Percentiles rank a stretch among this genome's conserved stretches.
phyloP scores from a whole-genome alignment of 2,888 invertebrate genomes.

The Habroteleia sp. region DNA sequence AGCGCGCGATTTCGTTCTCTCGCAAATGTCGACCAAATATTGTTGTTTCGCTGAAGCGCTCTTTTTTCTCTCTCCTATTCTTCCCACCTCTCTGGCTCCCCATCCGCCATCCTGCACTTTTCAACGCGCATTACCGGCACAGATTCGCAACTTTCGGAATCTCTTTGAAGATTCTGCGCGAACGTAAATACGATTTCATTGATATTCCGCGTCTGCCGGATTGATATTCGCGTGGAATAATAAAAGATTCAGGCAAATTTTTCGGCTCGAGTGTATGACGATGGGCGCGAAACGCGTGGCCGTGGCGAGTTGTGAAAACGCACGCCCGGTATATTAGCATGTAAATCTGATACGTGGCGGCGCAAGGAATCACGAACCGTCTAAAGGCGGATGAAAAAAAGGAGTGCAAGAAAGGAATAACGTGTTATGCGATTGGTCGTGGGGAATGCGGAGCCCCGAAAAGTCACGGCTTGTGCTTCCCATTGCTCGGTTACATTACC shows the following conservation, averaged over 20 bases:
- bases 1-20: not conserved
- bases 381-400: slow-evolving; percentile 49
- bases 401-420: slow-evolving; percentile 51
- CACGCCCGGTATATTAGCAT: slow-evolving; percentile 53
- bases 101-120: not conserved
- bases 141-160: slow-evolving; percentile 10
- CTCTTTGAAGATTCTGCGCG: slow-evolving; percentile 15
- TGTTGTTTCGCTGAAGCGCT: not conserved
- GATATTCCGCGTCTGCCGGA: slow-evolving; percentile 12
- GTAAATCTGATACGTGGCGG: slow-evolving; percentile 51
- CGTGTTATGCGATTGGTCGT: slow-evolving; percentile 49
- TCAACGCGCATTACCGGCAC: slow-evolving; percentile 15
- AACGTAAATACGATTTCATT: slow-evolving; percentile 14
- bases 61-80: not conserved
- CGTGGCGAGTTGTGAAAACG: slow-evolving; percentile 27
- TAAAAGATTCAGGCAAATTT: slow-evolving; percentile 11
- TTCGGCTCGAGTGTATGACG: slow-evolving; percentile 9
- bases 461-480: slow-evolving; percentile 55
- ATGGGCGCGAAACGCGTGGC: slow-evolving; percentile 6
- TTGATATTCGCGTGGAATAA: slow-evolving; percentile 25
- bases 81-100: not conserved
- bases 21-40: slow-evolving; percentile 4
- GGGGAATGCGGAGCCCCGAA: slow-evolving; percentile 50
- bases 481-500: slow-evolving; percentile 59
- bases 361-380: slow-evolving; percentile 42